These are phyloP conservation scores for Lumbricus terrestris DNA, from an alignment of 2,888 invertebrate genomes.

Conservation along the genomic window DNA sequence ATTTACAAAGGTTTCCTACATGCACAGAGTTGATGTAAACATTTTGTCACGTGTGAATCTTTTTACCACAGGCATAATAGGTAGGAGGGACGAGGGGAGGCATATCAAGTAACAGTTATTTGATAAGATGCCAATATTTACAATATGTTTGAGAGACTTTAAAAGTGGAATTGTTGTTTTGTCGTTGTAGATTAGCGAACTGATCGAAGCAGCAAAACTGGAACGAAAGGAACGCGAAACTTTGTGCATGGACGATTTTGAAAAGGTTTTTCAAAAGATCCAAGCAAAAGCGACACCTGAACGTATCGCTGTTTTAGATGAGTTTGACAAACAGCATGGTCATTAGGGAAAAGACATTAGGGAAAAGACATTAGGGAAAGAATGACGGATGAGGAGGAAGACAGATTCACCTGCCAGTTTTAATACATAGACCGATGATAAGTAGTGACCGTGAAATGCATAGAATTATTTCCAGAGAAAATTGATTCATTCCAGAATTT, in stretches of 20 bases:
- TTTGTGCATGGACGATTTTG: neutral
- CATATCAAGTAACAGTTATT: too few species aligned
- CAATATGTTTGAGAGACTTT: neutral
- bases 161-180: neutral
- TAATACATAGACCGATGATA: too few species aligned
- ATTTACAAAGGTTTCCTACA: neutral
- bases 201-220: neutral
- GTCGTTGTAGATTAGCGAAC: neutral
- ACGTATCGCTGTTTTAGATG: neutral
- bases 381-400: too few species aligned
- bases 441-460: too few species aligned
- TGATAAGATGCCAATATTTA: neutral
- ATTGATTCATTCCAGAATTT: too few species aligned
- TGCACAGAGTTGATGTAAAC: neutral
- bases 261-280: neutral
- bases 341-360: neutral
- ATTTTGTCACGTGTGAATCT: neutral
- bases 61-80: neutral
- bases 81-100: too few species aligned
- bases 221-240: neutral
- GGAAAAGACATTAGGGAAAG: too few species aligned
- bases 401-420: neutral
- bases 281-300: neutral
- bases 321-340: neutral
- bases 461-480: too few species aligned